Base-by-base conservation (phyloP, 2,797 vertebrate genomes). In the Platyrinchus mystaceus region DNA sequence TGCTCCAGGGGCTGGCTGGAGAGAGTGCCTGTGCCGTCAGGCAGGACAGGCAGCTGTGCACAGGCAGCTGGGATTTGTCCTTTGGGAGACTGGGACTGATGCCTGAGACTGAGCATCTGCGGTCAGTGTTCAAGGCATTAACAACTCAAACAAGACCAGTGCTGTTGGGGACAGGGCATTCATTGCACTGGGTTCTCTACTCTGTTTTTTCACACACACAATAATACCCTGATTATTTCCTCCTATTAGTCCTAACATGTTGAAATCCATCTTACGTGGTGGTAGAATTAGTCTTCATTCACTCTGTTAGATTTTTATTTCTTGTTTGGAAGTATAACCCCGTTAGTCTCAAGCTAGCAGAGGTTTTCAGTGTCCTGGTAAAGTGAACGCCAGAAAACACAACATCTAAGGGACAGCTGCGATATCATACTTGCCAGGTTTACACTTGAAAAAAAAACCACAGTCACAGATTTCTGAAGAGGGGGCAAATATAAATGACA, bases 1-100 rank as follows among this genome's bases (percentile, higher is more conserved):
- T 43, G 46, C 30, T 37, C 7, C 17, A 52, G 64, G 36, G 75
- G 13, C 58, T 7, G 23, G 32, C 39, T 14, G 34, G 21, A 59
- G 58, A 58, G 58, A 50, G 30, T 1, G 7, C 36, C 47, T 15
- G 28, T 6, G 32, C 56, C 1, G 2, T 23, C 43, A 23, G 73
- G 58, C 41, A 19, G 41, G 39, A 36, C 17, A n/a, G 39, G 55
- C 62, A 69, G 82, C 30, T 44, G 34, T 10, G 1, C 27, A 8
- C 6, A 0, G 32, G 50, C 50, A 67, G 43, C 50, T 34, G 58
- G 43, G 37, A 27, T 36, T 22, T 74, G n/a, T 82, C 62, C 46
- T 16, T 36, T 5, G 1, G 43, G 7, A 37, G 14, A 6, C 2
- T 10, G 8, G 12, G 12, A 22, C 22, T 1, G 2, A 18, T 5